A percentile compares a stretch with the other conserved stretches of the same genome.
These are phyloP conservation scores for Protosalanx chinensis DNA, from an alignment of 2,797 vertebrate species.

Conservation along the genomic window DNA sequence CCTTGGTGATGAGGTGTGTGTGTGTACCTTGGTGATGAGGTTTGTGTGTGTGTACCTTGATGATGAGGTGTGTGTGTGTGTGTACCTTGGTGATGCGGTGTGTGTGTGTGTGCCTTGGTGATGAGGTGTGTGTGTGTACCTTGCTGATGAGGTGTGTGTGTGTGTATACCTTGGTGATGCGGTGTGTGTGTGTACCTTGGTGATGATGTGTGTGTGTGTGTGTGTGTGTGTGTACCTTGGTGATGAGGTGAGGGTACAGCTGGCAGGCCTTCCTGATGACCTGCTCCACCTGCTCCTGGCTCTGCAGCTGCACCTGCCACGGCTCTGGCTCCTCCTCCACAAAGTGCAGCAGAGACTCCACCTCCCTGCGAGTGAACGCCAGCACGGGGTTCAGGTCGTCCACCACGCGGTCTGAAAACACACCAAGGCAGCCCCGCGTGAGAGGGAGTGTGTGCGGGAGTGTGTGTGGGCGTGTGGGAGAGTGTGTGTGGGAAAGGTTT, in stretches of 20 bases:
- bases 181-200: too few species aligned
- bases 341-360: slow-evolving; percentile 95
- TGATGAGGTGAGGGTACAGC: slow-evolving; percentile 87
- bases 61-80: not conserved
- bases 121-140: too few species aligned
- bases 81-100: not conserved
- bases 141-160: too few species aligned
- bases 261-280: slow-evolving; percentile 83
- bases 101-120: too few species aligned
- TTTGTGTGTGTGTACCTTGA: slow-evolving; percentile 2
- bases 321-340: slow-evolving; percentile 89
- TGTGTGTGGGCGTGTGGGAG: too few species aligned
- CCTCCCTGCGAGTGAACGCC: slow-evolving; percentile 91
- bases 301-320: slow-evolving; percentile 66
- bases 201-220: too few species aligned
- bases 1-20: too few species aligned
- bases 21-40: too few species aligned
- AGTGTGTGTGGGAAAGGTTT: too few species aligned
- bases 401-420: slow-evolving; percentile 86
- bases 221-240: too few species aligned
- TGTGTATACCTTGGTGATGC: too few species aligned
- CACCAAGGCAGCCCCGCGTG: not conserved
- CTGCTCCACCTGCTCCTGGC: slow-evolving; percentile 71
- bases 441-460: not conserved
- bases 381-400: slow-evolving; percentile 95